Percentiles rank a stretch among this genome's conserved stretches.
These are phyloP conservation scores for Penaeus indicus DNA, from an alignment of 1,140 invertebrate species.

Conservation along the genomic window DNA sequence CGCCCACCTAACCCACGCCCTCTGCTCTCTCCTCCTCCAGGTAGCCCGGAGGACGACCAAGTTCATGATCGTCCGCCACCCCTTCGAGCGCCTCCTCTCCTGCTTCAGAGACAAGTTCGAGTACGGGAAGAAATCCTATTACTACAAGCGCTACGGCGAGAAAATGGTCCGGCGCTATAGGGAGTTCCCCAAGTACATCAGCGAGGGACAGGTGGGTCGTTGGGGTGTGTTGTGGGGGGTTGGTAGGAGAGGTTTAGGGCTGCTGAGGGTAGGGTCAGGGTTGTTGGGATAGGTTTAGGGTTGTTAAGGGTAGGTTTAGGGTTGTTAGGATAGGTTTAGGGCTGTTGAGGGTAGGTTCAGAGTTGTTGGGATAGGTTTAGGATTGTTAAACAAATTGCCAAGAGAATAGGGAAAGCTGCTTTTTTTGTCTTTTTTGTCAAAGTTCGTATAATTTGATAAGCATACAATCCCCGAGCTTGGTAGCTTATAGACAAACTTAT, in stretches of 20 bases:
- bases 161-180: constrained; percentile 55
- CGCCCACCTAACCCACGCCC: not conserved
- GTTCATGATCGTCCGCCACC: constrained; percentile 65
- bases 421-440: not conserved
- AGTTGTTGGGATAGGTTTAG: too few relatives aligned
- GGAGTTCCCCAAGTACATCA: not conserved
- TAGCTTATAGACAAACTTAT: too few relatives aligned
- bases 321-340: not conserved
- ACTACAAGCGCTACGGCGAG: constrained; percentile 55
- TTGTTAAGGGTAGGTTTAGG: not conserved
- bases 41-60: not conserved
- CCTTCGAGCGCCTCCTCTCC: constrained; percentile 65
- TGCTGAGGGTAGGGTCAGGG: too few relatives aligned
- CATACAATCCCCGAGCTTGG: too few relatives aligned
- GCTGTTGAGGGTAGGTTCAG: too few relatives aligned
- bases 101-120: constrained; percentile 65
- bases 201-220: constrained; percentile 2
- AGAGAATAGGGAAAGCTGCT: too few relatives aligned
- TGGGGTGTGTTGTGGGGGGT: too few relatives aligned
- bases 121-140: constrained; percentile 57
- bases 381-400: too few relatives aligned
- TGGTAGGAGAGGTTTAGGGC: too few relatives aligned
- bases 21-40: not conserved
- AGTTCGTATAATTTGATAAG: too few relatives aligned
- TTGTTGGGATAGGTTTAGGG: too few relatives aligned